Evolutionary conservation across 2,888 invertebrate genomes (phyloP).

Genomic region (Drosophila mayaguana): DNA sequence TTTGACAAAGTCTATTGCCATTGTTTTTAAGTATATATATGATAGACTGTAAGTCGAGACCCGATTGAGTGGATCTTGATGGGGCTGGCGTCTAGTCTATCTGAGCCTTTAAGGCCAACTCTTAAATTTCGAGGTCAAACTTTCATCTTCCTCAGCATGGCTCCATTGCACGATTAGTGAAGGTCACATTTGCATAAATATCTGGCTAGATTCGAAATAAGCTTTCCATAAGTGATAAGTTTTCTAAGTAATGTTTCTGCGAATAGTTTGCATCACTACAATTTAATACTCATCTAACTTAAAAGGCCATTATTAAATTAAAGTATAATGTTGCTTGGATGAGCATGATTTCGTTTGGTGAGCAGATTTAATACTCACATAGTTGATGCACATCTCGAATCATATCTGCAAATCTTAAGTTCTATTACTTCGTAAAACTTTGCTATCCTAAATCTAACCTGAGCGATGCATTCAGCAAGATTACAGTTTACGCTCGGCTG

Average conservation of each 20-base stretch:
- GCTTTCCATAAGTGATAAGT: background rate
- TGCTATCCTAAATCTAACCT: background rate
- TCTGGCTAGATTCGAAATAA: too few species aligned
- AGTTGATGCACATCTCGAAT: background rate
- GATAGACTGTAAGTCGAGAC: too few species aligned
- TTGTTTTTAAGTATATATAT: too few species aligned
- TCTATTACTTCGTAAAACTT: background rate
- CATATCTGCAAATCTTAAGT: slow-evolving; percentile 1
- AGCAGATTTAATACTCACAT: background rate
- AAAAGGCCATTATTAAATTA: background rate
- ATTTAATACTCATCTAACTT: background rate
- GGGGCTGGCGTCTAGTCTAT: too few species aligned
- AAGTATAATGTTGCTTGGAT: background rate
- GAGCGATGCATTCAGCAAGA: background rate
- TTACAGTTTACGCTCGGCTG: slow-evolving; percentile 7
- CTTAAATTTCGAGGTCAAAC: too few species aligned
- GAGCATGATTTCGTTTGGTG: background rate
- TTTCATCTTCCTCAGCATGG: too few species aligned
- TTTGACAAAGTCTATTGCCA: too few species aligned
- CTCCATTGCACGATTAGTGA: too few species aligned
- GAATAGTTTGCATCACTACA: background rate
- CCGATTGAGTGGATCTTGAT: too few species aligned
- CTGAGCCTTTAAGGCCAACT: too few species aligned
- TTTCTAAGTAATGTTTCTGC: background rate
- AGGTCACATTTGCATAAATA: too few species aligned